Percentiles rank a stretch among this genome's conserved stretches.
Conservation (phyloP, 2,113 vertebrate species). For the Dromiciops gliroides region DNA sequence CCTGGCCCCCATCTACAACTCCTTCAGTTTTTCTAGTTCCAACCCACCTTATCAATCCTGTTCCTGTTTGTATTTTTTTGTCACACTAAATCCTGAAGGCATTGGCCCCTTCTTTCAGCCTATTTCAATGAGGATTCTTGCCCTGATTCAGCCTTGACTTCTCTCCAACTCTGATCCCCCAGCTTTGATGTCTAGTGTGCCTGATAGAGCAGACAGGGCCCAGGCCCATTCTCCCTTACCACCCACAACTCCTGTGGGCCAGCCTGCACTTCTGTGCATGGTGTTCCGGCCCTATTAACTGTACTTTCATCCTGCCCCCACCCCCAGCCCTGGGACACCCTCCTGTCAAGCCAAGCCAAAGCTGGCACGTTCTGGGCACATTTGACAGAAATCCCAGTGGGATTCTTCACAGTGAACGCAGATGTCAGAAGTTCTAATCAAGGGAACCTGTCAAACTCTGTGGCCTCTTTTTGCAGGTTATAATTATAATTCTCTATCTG, state of each 20-base stretch:
- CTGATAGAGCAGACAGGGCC: neutral
- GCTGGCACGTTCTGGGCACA: conserved; percentile 1
- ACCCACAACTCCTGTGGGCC: neutral
- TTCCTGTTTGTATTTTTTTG: neutral
- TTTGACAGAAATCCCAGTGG: conserved; percentile 76
- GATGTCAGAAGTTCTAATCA: conserved; percentile 81
- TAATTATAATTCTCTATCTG: conserved; percentile 81
- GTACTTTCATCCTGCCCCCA: neutral
- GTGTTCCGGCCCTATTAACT: neutral
- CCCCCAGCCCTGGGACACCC: neutral
- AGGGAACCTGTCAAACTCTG: conserved; percentile 78
- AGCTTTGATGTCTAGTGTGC: neutral
- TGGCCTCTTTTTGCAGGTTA: conserved; percentile 82
- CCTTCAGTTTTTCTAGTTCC: neutral
- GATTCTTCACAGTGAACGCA: conserved; percentile 77
- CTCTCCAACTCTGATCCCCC: too few relatives aligned
- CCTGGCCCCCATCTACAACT: neutral
- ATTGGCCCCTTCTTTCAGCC: neutral
- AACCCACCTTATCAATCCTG: neutral
- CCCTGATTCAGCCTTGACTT: neutral
- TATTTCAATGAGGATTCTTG: neutral
- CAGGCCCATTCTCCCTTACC: neutral
- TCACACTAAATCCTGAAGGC: neutral
- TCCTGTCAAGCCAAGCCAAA: neutral
- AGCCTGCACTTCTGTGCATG: neutral